Conservation (phyloP, 2,888 invertebrate genomes). For the Hylaea fasciaria region DNA sequence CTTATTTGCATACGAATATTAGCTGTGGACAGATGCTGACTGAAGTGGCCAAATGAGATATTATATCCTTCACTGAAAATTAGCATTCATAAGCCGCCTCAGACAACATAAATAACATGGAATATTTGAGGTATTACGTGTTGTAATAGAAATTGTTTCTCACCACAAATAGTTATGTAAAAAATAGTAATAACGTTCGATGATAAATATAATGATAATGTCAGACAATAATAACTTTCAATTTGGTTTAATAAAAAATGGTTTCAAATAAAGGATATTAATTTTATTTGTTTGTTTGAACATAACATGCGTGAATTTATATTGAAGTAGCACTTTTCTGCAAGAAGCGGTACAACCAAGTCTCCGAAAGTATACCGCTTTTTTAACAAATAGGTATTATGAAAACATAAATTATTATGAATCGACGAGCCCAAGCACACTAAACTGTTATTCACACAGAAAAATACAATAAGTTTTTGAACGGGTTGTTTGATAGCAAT, state of each 20-base stretch:
- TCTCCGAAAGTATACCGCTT: too few species aligned
- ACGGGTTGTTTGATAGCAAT: constrained; percentile 22
- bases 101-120: constrained; percentile 78
- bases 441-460: not conserved
- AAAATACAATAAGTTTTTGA: not conserved
- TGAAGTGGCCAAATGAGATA: constrained; percentile 73
- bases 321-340: too few species aligned
- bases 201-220: too few species aligned
- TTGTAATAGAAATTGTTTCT: constrained; percentile 45
- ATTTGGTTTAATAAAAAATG: too few species aligned
- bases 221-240: too few species aligned
- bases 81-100: constrained; percentile 79
- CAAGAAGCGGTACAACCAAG: too few species aligned
- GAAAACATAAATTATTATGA: too few species aligned
- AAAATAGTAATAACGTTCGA: not conserved
- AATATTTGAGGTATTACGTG: constrained; percentile 61
- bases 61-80: constrained; percentile 74
- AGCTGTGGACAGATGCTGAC: constrained; percentile 61
- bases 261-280: too few species aligned
- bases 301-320: too few species aligned
- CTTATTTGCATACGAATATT: constrained; percentile 59
- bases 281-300: too few species aligned
- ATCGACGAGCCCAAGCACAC: too few species aligned
- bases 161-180: not conserved
- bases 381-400: too few species aligned